These are phyloP conservation scores for Lymantria dispar DNA, from an alignment of 2,888 invertebrate species.

Conservation along the genomic window DNA sequence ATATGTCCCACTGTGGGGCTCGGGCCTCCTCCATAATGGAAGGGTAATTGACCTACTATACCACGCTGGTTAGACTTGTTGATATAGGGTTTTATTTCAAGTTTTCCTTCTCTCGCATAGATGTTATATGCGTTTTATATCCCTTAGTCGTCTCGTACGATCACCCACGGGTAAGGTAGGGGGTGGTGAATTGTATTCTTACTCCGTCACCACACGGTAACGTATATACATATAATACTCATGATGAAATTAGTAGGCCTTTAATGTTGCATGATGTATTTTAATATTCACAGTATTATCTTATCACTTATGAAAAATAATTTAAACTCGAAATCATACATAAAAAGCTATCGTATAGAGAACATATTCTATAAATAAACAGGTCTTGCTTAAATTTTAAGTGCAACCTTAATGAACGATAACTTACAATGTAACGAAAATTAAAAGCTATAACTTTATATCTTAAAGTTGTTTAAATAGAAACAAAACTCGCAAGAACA, in stretches of 20 bases:
- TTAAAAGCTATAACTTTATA: constrained; percentile 5
- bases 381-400: constrained; percentile 15
- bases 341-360: background rate
- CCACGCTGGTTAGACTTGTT: no score
- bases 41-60: no score
- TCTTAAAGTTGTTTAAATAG: constrained; percentile 9
- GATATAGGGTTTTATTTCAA: no score
- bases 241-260: constrained; percentile 17
- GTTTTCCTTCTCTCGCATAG: no score
- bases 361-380: background rate
- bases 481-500: constrained; percentile 28
- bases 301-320: background rate
- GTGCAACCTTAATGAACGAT: constrained; percentile 34
- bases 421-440: constrained; percentile 31
- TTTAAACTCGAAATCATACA: background rate
- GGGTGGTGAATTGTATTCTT: no score
- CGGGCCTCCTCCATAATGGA: no score
- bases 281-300: background rate
- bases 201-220: no score
- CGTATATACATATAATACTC: constrained; percentile 45
- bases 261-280: background rate
- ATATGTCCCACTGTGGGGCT: no score
- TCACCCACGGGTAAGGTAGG: no score
- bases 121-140: no score
- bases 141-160: no score